Base-by-base conservation (phyloP, 2,888 invertebrate genomes). In the Campoplex nolae region DNA sequence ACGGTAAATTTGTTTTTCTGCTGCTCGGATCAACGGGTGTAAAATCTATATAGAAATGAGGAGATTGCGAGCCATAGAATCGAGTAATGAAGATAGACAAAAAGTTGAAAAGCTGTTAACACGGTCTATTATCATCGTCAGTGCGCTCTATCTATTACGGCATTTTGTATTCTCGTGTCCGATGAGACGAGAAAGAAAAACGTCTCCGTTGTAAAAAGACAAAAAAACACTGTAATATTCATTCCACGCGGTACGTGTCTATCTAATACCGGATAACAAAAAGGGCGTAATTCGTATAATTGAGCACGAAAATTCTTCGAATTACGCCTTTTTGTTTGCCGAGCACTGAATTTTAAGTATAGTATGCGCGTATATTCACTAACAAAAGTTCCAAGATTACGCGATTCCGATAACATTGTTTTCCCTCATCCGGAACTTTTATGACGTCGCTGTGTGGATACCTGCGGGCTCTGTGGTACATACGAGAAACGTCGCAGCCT, bases 321-420 rank as follows among this genome's bases (percentile, higher is more conserved):
- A 23, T 62, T 58, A 38, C 42, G 75, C 62, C 75, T 48, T 48
- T 76, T 48, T 65, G 8, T 45, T 62, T 65, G 48, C 11, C 9
- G 23, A 42, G 45, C 28, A 91, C 87, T 45, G 56, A 11, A 78
- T 48, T 23, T 23, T 56, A 48, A 23, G 38, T 45, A 13, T 38
- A 32, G 6, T 6, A 38, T 45, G n/a, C 45, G 42, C 32, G 45
- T 23, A 54, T 56, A 56, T 18, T 32, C 38, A 45, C 85, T 80
- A 83, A 87, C 70, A 85, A 88, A 79, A 88, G 88, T 83, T 58
- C 79, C 81, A 88, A 90, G 92, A 92, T 93, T 88, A 89, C 88
- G 84, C 86, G 85, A 83, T 77, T 18, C 78, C 87, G 93, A 93
- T 93, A 93, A 90, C 92, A 93, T 93, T 93, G 93, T 93, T 92